Evolutionary conservation across 2,888 invertebrate genomes (phyloP), one percentile per base, ranked within the genome.

Genomic region (Drosophila barbarae): DNA sequence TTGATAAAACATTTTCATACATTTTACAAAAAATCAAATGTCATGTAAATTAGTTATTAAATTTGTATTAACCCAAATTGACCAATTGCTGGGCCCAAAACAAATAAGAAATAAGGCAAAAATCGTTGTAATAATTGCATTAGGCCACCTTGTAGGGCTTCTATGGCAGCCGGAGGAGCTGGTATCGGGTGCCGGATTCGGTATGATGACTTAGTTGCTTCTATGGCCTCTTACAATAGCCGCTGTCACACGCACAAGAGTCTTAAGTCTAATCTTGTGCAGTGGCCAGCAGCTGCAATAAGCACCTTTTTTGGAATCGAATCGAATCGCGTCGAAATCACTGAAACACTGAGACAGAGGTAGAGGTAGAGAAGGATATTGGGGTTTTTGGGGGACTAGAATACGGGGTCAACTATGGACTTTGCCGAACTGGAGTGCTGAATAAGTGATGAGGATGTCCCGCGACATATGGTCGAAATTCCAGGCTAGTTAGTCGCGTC

Each of bases 231-330:
- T 95, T 94, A 96, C 95, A 95, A 96, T 96, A 96, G 96, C 96
- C 96, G 96, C 96, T 96, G 96, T 96, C 96, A 96, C 96, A 96
- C 96, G 96, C 96, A 96, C 96, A 96, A 96, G 96, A 96, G 96
- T 96, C 94, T 93, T 91, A 71, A 89, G 90, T 91, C 93, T 95
- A 96, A 95, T 96, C 96, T 96, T 96, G 96, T 94, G 95, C 96
- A 96, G 96, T 96, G 96, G 95, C 95, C 96, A 96, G 96, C 96
- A 96, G 96, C 96, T 96, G 94, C 94, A 95, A 94, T 95, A 94
- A 93, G 92, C 77, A 87, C 88, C 86, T 53, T 35, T 23, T 46
- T 32, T 4, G n/a, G 26, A 26, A 9, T 41, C 23, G 26, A 26
- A 26, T 26, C 15, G 47, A 23, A 26, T 9, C n/a, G 23, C 15